Base-by-base conservation (phyloP, 2,888 invertebrate species). In the Sesamia inferens region DNA sequence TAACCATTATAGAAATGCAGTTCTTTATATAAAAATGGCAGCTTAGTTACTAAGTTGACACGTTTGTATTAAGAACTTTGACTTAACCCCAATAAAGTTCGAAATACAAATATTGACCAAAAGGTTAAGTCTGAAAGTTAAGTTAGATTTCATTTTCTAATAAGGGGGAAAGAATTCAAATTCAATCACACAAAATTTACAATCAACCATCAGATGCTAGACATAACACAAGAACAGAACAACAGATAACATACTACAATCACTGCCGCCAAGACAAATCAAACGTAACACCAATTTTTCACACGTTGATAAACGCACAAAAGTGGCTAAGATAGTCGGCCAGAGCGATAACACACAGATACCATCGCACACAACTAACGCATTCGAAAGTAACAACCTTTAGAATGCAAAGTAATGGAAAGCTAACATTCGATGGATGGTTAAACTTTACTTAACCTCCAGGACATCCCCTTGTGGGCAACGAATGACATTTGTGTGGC, bases 361-460 rank as follows among this genome's bases (percentile, higher is more conserved):
- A 89, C 78, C 81, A 90, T 91, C 88, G 82, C 88, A 88, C 86
- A 90, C 88, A 86, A 88, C 88, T 90, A 90, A 90, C 90, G 88
- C 90, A 90, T 91, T 93, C 92, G 94, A 94, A 94, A 92, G 92
- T 88, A 87, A 83, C 84, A 89, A 89, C 88, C 89, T 90, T 91
- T 91, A 88, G 85, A 89, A 92, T 92, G 92, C 90, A 90, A 90
- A 92, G 89, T 91, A 90, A 90, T 90, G 90, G 92, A 92, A 92
- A 93, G 91, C 87, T 83, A 78, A 87, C 80, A 82, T 86, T 87
- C 87, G 83, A 88, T 88, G 85, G 83, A 87, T 87, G 85, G 81
- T 83, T 81, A 85, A 89, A 88, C 87, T 84, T 81, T 79, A 82
- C 81, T 85, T 88, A 88, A 88, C 88, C 87, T 88, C 84, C 55